Evolutionary conservation across 2,888 invertebrate species (phyloP), one percentile per base, ranked within the genome.

Genomic region (Serrognathus titanus): DNA sequence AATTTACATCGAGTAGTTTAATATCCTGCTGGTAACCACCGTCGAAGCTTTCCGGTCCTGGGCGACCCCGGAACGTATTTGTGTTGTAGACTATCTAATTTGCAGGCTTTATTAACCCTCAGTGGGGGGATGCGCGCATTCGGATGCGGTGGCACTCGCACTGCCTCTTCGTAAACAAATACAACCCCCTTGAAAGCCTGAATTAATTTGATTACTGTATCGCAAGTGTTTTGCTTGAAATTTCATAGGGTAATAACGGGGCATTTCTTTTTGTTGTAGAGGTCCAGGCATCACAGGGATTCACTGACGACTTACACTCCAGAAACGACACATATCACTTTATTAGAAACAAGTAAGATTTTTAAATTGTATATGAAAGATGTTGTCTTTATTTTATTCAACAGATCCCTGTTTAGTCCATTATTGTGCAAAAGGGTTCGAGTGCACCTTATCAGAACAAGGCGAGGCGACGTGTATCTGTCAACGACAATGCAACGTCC

Each of bases 361-460:
- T 31, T 31, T 31, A 31, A 16, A 16, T 16, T 16, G 47, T 47
- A 8, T 9, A 8, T 47, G 11, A 24, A 24, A 9, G 9, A 20
- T 13, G 7, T 47, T 16, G 12, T 9, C 43, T 13, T 43, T 13
- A 11, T 4, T 43, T 43, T 43, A 11, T 43, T 12, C 39, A 7
- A 12, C 76, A 85, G 86, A 86, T 78, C 83, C 85, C 4, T 88
- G 87, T 71, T 72, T 82, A 49, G 80, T 81, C 24, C 83, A 85
- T 67, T 83, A 85, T 71, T 88, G 88, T 75, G 83, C 83, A 45
- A 83, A 83, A 62, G 85, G 86, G 11, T 80, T 84, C 55, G 85
- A 86, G 71, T 88, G 88, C 71, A 78, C 80, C 37, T 73, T 83
- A 55, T 76, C 75, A 35, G 69, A 78, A 40, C 70, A 77, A 39